A percentile compares a stretch with the other conserved stretches of the same genome.
These are phyloP conservation scores for Nomada ruficornis DNA, from an alignment of 2,888 invertebrate species.

Conservation along the genomic window DNA sequence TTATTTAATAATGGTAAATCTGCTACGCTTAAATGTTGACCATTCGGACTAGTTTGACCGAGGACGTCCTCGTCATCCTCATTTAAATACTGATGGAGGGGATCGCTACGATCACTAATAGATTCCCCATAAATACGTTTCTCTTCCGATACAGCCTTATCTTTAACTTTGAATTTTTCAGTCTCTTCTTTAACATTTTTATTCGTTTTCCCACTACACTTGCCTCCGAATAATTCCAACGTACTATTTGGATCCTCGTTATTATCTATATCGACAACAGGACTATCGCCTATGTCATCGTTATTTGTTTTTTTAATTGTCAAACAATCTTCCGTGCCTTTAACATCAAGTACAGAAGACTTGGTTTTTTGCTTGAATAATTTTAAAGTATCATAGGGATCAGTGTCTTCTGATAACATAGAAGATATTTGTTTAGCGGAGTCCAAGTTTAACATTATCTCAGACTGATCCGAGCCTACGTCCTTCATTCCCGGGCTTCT, in stretches of 20 bases:
- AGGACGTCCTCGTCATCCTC: constrained; percentile 84
- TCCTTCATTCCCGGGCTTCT: constrained; percentile 58
- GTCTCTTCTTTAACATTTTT: constrained; percentile 59
- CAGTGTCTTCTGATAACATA: constrained; percentile 73
- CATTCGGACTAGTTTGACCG: constrained; percentile 77
- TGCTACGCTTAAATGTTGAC: constrained; percentile 85
- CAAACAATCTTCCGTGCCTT: background rate
- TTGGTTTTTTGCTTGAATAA: constrained; percentile 77
- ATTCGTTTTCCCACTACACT: constrained; percentile 30
- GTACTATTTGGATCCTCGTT: constrained; percentile 61
- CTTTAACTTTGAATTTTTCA: constrained; percentile 59
- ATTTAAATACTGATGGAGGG: constrained; percentile 87
- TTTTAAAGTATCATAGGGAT: constrained; percentile 81
- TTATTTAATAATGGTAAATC: constrained; percentile 88
- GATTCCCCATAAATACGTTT: constrained; percentile 85
- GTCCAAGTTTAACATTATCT: constrained; percentile 59
- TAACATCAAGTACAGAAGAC: constrained; percentile 53
- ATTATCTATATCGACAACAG: constrained; percentile 14
- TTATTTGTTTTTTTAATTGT: constrained; percentile 21
- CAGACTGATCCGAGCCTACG: constrained; percentile 43
- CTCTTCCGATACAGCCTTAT: constrained; percentile 77
- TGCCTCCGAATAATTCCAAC: constrained; percentile 64
- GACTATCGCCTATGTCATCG: constrained; percentile 35
- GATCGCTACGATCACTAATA: constrained; percentile 93
- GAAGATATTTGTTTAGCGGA: constrained; percentile 75